phyloP scores from a whole-genome alignment of 2,888 invertebrate species.

The Synanthedon vespiformis region DNA sequence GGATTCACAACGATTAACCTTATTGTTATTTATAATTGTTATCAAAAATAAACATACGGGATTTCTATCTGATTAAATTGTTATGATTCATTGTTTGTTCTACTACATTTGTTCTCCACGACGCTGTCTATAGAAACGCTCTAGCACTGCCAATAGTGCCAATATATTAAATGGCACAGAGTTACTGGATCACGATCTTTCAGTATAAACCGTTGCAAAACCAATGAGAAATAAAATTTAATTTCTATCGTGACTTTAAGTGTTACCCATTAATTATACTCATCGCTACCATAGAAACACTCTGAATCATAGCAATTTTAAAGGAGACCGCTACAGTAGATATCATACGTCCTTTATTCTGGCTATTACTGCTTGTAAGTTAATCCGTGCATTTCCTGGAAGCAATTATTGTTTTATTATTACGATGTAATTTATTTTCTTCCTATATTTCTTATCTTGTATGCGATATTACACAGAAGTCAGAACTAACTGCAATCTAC shows the following conservation, averaged over 20 bases:
- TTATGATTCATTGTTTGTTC: constrained; percentile 2
- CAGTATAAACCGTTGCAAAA: constrained; percentile 21
- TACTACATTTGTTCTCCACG: constrained; percentile 3
- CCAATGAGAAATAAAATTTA: constrained; percentile 34
- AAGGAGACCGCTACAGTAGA: neutral
- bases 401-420: neutral
- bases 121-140: constrained; percentile 5
- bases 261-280: constrained; percentile 41
- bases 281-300: constrained; percentile 15
- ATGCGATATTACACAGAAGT: neutral
- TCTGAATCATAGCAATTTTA: neutral
- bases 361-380: no score
- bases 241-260: constrained; percentile 38
- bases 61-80: neutral
- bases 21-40: no score
- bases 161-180: constrained; percentile 36
- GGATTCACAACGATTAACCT: no score
- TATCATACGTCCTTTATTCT: no score
- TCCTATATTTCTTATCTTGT: constrained; percentile 4
- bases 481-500: constrained; percentile 6
- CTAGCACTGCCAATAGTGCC: neutral
- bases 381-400: neutral
- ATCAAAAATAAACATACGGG: no score
- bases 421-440: neutral
- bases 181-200: constrained; percentile 36